Conservation (phyloP, 2,797 vertebrate species). For the Eidolon dupreanum region DNA sequence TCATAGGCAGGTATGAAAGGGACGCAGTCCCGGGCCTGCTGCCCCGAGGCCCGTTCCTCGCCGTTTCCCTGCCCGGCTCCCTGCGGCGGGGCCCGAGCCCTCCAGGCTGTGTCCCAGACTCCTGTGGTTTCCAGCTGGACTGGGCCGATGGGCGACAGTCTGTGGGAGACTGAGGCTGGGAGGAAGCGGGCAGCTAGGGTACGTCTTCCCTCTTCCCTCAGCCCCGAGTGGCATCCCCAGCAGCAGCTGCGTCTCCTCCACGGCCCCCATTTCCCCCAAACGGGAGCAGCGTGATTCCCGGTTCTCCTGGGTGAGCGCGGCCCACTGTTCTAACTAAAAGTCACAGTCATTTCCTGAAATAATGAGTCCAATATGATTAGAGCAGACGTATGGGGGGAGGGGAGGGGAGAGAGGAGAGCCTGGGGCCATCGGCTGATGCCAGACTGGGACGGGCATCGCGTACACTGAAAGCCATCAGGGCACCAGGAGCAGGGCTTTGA, state of each 20-base stretch:
- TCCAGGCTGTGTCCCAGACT: neutral
- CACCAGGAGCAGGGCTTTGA: neutral
- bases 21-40: accelerated
- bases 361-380: neutral
- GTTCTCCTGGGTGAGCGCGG: neutral
- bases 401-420: accelerated
- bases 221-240: neutral
- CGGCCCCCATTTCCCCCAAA: neutral
- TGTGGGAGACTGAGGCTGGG: too few species aligned
- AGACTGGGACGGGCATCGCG: accelerated
- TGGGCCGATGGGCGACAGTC: neutral
- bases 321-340: neutral
- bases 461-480: neutral
- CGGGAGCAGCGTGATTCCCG: neutral
- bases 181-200: neutral
- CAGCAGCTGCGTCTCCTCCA: neutral
- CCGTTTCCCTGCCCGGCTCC: neutral
- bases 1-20: neutral
- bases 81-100: neutral
- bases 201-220: neutral
- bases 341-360: neutral
- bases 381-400: accelerated
- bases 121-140: neutral
- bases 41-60: too few species aligned
- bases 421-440: neutral